A percentile compares a stretch with the other conserved stretches of the same genome.
These are phyloP conservation scores for Paramormyrops kingsleyae DNA, from an alignment of 2,113 vertebrate species.

Conservation along the genomic window DNA sequence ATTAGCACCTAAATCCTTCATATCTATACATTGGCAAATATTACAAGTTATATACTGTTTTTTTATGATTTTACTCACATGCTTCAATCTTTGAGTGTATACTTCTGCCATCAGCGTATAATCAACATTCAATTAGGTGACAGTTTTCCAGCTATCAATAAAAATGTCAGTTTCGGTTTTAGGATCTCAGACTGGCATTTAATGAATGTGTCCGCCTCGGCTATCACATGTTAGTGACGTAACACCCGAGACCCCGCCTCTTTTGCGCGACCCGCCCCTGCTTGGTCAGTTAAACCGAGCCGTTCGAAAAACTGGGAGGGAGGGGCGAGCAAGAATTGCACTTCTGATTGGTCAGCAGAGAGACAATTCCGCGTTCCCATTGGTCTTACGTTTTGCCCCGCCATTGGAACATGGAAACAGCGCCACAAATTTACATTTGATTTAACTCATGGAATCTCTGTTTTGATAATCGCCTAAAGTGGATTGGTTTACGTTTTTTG, in stretches of 20 bases:
- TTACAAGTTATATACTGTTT: background rate
- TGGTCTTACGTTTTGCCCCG: slow-evolving; percentile 46
- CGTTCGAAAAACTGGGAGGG: slow-evolving; percentile 16
- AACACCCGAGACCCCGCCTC: background rate
- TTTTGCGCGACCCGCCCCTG: background rate
- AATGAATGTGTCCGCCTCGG: background rate
- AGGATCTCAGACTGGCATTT: background rate
- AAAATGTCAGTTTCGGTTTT: background rate
- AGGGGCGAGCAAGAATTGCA: background rate
- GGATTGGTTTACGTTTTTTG: background rate
- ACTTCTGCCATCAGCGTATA: background rate
- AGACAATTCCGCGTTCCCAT: slow-evolving; percentile 33
- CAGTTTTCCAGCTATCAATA: background rate
- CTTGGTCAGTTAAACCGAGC: slow-evolving; percentile 6
- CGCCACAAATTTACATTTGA: slow-evolving; percentile 52
- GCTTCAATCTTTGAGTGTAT: background rate
- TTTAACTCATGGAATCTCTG: background rate
- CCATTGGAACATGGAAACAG: slow-evolving; percentile 52
- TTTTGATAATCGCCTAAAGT: background rate
- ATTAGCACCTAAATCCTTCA: background rate
- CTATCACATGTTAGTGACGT: background rate
- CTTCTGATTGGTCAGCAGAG: slow-evolving; percentile 39
- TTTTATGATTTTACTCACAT: background rate
- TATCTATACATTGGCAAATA: background rate
- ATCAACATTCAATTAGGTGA: background rate